phyloP scores from a whole-genome alignment of 2,888 invertebrate genomes.

The Thysanoteuthis rhombus region DNA sequence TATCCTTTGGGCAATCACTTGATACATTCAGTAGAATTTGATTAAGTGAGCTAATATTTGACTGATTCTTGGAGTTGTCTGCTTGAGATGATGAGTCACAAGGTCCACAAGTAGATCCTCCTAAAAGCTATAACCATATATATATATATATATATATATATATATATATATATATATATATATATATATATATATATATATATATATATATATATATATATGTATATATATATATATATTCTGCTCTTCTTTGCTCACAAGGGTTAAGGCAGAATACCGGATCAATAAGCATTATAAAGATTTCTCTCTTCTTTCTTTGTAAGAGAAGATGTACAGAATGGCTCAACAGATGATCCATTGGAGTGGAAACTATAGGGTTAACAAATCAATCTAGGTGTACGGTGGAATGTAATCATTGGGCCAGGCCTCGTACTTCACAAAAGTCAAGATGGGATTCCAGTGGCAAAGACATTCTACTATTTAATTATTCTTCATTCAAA shows the following conservation, averaged over 20 bases:
- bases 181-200: too few relatives aligned
- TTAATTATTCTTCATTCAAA: background rate
- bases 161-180: too few relatives aligned
- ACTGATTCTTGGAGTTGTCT: background rate
- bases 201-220: too few relatives aligned
- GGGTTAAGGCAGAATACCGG: background rate
- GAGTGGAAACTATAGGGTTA: background rate
- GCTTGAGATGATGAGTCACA: background rate
- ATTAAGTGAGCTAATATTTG: background rate
- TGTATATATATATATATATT: background rate
- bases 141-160: too few relatives aligned
- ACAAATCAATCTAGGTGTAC: background rate
- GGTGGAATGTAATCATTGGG: background rate
- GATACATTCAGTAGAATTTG: background rate
- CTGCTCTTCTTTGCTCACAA: background rate
- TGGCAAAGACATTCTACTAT: background rate
- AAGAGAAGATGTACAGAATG: background rate
- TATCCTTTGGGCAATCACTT: background rate
- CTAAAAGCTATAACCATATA: background rate
- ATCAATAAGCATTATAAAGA: background rate
- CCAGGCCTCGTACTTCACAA: background rate
- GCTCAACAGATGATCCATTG: background rate
- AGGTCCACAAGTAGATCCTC: background rate
- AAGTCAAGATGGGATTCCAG: background rate
- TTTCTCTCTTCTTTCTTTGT: background rate